These are phyloP conservation scores for Phylloscopus whistleri DNA, from an alignment of 2,113 vertebrate genomes.

Conservation along the genomic window DNA sequence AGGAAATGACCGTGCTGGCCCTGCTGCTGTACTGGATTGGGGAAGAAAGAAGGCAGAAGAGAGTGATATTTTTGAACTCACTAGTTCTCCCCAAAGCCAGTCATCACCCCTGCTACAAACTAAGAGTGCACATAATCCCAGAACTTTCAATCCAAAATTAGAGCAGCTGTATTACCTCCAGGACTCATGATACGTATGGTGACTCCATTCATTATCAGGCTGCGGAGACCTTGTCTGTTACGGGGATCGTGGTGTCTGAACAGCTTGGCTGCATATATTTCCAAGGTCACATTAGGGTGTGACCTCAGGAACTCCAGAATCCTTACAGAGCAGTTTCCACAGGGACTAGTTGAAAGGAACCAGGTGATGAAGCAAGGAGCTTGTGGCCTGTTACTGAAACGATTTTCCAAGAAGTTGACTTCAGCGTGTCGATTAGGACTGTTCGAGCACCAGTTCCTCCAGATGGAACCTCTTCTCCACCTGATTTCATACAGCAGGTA, in stretches of 20 bases:
- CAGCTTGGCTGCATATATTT: constrained; percentile 40
- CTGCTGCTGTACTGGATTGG: neutral
- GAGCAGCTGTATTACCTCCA: constrained; percentile 30
- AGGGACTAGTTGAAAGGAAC: constrained; percentile 69
- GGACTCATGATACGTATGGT: constrained; percentile 15
- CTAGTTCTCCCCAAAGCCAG: neutral
- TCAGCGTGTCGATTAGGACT: constrained; percentile 15
- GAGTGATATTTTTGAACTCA: neutral
- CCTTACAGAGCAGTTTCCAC: constrained; percentile 23
- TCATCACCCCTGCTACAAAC: neutral
- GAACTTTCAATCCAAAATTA: neutral
- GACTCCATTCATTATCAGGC: neutral
- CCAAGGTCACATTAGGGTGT: constrained; percentile 30
- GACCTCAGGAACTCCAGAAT: constrained; percentile 47
- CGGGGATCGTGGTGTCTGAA: neutral
- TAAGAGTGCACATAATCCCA: neutral
- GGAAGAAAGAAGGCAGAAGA: neutral
- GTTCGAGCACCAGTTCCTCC: constrained; percentile 27
- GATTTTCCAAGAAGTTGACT: constrained; percentile 63
- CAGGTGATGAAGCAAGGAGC: constrained; percentile 52
- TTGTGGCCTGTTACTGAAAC: neutral
- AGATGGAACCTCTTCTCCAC: neutral
- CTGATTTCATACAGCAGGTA: constrained; percentile 64
- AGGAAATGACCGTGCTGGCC: neutral
- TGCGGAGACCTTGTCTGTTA: constrained; percentile 49